Evolutionary conservation across 2,113 vertebrate genomes (phyloP).

Genomic region (Pongo abelii): DNA sequence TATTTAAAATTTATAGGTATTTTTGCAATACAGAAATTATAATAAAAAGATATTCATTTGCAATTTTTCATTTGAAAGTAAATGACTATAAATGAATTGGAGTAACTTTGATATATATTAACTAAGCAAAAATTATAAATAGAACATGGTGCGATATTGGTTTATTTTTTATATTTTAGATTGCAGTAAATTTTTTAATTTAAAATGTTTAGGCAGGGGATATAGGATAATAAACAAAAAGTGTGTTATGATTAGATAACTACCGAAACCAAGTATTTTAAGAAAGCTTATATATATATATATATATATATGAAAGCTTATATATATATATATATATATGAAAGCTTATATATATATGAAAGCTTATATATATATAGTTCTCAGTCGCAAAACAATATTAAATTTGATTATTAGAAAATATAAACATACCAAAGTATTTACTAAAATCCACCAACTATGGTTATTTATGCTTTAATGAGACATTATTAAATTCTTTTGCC

Average conservation of each 20-base stretch:
- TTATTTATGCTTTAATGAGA: background rate
- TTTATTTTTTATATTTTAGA: constrained; percentile 41
- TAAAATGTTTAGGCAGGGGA: background rate
- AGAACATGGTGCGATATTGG: background rate
- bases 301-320: no score
- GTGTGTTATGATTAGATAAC: background rate
- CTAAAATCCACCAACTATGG: background rate
- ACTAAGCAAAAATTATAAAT: background rate
- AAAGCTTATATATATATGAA: background rate
- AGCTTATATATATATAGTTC: background rate
- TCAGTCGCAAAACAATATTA: background rate
- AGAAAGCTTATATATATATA: background rate
- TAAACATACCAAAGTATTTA: background rate
- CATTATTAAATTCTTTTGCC: background rate
- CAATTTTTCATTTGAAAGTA: background rate
- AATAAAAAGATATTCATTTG: background rate
- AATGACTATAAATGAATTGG: background rate
- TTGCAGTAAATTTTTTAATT: background rate
- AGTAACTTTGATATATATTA: background rate
- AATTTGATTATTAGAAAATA: background rate
- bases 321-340: background rate
- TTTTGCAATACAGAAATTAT: background rate
- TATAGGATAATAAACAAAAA: constrained; percentile 23
- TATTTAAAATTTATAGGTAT: background rate
- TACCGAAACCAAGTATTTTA: constrained; percentile 1